Evolutionary conservation across 1,140 invertebrate genomes (phyloP), one percentile per base, ranked within the genome.

Genomic region (Gonioctena quinquepunctata): DNA sequence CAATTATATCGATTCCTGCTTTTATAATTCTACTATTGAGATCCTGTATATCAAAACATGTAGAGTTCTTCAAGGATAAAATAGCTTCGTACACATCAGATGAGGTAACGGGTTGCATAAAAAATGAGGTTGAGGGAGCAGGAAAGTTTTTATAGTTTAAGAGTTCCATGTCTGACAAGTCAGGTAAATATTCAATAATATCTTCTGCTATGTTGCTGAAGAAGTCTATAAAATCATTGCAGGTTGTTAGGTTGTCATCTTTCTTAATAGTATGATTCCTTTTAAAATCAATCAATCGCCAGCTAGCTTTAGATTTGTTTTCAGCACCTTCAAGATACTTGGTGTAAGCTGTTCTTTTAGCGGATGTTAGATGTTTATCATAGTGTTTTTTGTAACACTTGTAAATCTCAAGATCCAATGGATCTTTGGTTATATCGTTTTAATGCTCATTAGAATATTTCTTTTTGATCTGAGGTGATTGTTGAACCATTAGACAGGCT

Each of bases 1-100:
- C 49, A 50, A 50, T 50, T 50, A 19, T 16, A 50, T 50, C 49
- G n/a, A 50, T n/a, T 5, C 4, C n/a, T 50, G 4, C 49, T 50
- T 50, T 50, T 19, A 50, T 50, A 5, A 50, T 19, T 50, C 49
- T 50, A n/a, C 49, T 50, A 50, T n/a, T 50, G 4, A 50, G 18
- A 5, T 50, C 49, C 4, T 50, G 49, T 3, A 16, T 50, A 50
- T 50, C 49, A 6, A 19, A n/a, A n/a, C 49, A 50, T 5, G 4
- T 50, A n/a, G n/a, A 50, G n/a, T 50, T 50, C n/a, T 50, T 50
- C 49, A 50, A n/a, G n/a, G 49, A 50, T 19, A 50, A 50, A n/a
- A 50, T 50, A 50, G 49, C 49, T 5, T 50, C 19, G 3, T 4
- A 6, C 4, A 50, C 49, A 50, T 50, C 49, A 19, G 49, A 19